phyloP scores from a whole-genome alignment of 2,113 vertebrate species.

The Syngnathoides biaculeatus region DNA sequence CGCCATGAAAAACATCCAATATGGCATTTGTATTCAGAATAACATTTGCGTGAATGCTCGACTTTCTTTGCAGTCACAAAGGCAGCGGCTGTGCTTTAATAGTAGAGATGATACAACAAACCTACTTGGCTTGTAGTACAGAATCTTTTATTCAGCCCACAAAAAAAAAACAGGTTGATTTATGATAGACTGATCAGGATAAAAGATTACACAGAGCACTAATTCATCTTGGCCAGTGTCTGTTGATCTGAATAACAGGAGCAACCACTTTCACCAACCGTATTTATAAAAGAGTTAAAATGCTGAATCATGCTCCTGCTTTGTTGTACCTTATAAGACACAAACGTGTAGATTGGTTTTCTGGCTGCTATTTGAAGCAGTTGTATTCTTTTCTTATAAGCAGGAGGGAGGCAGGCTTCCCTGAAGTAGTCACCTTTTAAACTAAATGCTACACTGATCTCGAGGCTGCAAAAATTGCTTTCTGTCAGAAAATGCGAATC shows the following conservation, averaged over 20 bases:
- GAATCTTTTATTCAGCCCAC: constrained; percentile 7
- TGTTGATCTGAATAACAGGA: constrained; percentile 28
- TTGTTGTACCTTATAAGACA: constrained; percentile 9
- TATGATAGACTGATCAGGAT: constrained; percentile 11
- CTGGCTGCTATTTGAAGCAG: constrained; percentile 6
- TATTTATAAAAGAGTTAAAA: constrained; percentile 10
- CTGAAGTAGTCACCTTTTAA: constrained; percentile 42
- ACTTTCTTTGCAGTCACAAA: neutral
- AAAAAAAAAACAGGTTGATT: constrained; percentile 20
- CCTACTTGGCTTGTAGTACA: neutral
- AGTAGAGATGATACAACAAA: neutral
- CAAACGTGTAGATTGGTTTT: constrained; percentile 8
- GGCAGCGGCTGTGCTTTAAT: neutral
- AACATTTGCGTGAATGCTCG: neutral
- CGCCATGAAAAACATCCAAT: no score
- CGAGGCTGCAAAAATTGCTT: constrained; percentile 43
- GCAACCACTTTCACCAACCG: neutral
- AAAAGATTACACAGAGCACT: constrained; percentile 8
- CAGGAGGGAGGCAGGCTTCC: constrained; percentile 13
- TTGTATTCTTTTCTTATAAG: constrained; percentile 9
- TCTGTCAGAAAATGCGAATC: constrained; percentile 21
- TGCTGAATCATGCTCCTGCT: neutral
- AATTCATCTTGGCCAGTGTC: constrained; percentile 14
- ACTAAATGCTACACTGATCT: constrained; percentile 23
- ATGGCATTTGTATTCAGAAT: no score